Evolutionary conservation across 2,888 invertebrate genomes (phyloP), one percentile per base, ranked within the genome.

Genomic region (Eupeodes luniger): DNA sequence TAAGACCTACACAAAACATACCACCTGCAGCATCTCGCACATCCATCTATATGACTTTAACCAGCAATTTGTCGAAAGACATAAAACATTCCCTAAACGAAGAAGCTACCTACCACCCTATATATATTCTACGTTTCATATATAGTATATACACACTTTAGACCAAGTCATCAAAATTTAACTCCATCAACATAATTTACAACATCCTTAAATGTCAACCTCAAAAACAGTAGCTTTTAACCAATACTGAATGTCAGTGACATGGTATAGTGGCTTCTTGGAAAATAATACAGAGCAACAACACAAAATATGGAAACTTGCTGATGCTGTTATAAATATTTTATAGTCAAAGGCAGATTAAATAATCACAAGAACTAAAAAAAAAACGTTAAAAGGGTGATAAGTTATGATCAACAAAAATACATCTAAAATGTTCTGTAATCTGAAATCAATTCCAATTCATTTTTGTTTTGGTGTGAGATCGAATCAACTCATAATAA

Each of bases 141-240:
- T 40, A 40, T 40, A 40, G 4, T 40, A 7, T 7, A 34, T 12
- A 59, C 2, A 34, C 57, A 14, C 57, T 57, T 57, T 53, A 70
- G 34, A 49, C 49, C 69, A 78, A 61, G 57, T 70, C 80, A 80
- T 72, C 80, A 66, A 81, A 72, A 72, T 72, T 57, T 81, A 74
- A 81, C 53, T 47, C 57, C 72, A 81, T 81, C 74, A 81, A 81
- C 64, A 81, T 80, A 66, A 80, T 57, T 74, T 81, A 36, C 49
- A 62, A 40, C 40, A 36, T 40, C 61, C 40, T 62, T n/a, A 16
- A 62, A 62, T 62, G 61, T 62, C 61, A 62, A 40, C 61, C 61
- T 11, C 61, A 57, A 59, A 59, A 59, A 59, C 14, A 59, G 57
- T 57, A 59, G 34, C 57, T 34, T 34, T 59, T 34, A 59, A 59